Base-by-base conservation (phyloP, 2,797 vertebrate species). In the Delichon dasypus region DNA sequence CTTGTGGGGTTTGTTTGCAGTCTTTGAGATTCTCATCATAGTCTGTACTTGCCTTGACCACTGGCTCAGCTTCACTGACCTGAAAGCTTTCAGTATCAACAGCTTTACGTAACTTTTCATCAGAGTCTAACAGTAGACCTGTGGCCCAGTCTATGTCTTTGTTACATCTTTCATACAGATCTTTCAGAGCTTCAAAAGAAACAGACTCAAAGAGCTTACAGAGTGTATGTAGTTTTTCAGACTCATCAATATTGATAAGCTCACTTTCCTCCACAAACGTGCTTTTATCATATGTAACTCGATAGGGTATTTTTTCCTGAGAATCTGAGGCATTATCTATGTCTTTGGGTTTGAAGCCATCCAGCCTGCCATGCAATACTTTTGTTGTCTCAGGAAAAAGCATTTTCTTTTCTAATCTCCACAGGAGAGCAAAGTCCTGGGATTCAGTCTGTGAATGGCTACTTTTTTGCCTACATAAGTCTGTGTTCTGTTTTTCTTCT, bases 121-220 rank as follows among this genome's bases (percentile, higher is more conserved):
- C 98, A n/a, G 99, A 99, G 96, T 99, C 99, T 94, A 99, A 97
- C 65, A 99, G 97, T 78, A 99, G 96, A 93, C 99, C 99, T 58
- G 98, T 99, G 65, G 98, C 98, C 99, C 99, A 99, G 72, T 99
- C 98, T 80, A 99, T 97, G 96, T 99, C 99, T 94, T 98, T 98
- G 90, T 99, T 98, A 96, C 99, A 99, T 94, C 99, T 99, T 94
- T 99, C 99, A 96, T 99, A 99, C 62, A 99, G 97, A 97, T 99
- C 99, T 90, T 99, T 98, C 73, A 99, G 93, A 32, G 98, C 99
- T 95, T 99, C 99, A 89, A 98, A 98, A 64, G 98, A 98, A 92
- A 99, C 98, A 4, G 98, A 98, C 47, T 98, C 99, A 97, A 99
- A 99, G 58, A 99, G 98, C 27, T 97, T 97, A 84, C 98, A 98